A percentile compares a stretch with the other conserved stretches of the same genome.
phyloP scores from a whole-genome alignment of 2,888 invertebrate genomes.

The Lomographa bimaculata region DNA sequence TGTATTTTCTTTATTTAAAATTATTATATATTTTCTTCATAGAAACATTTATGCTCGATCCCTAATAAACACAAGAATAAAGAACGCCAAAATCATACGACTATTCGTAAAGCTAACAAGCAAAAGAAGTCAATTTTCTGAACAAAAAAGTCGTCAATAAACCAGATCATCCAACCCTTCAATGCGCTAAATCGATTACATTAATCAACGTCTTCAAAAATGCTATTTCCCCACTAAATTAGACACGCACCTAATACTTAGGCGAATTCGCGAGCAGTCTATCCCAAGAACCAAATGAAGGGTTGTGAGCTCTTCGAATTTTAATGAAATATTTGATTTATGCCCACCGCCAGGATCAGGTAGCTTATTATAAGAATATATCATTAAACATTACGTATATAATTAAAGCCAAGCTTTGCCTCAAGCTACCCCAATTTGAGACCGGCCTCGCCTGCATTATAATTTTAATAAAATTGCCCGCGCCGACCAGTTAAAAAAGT shows the following conservation, averaged over 20 bases:
- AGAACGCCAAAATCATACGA: too few relatives aligned
- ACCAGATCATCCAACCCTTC: constrained; percentile 18
- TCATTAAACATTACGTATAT: constrained; percentile 83
- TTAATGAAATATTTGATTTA: constrained; percentile 84
- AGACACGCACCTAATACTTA: constrained; percentile 51
- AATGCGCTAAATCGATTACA: constrained; percentile 40
- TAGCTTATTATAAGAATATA: constrained; percentile 83
- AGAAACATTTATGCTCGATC: too few relatives aligned
- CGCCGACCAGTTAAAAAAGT: constrained; percentile 63
- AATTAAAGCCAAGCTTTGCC: constrained; percentile 78
- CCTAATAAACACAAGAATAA: too few relatives aligned
- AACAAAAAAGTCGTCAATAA: constrained; percentile 7
- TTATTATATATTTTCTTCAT: too few relatives aligned
- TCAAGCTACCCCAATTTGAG: constrained; percentile 78
- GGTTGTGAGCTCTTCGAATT: constrained; percentile 73
- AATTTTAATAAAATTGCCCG: constrained; percentile 82
- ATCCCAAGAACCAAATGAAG: constrained; percentile 65
- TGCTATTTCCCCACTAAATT: constrained; percentile 61
- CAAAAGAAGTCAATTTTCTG: constrained; percentile 1
- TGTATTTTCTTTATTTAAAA: too few relatives aligned
- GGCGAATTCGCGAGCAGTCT: constrained; percentile 64
- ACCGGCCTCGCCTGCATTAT: constrained; percentile 63
- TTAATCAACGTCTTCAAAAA: constrained; percentile 62
- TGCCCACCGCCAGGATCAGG: constrained; percentile 74
- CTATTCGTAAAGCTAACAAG: not conserved